Base-by-base conservation (phyloP, 2,113 vertebrate species). In the Irena cyanogastra region DNA sequence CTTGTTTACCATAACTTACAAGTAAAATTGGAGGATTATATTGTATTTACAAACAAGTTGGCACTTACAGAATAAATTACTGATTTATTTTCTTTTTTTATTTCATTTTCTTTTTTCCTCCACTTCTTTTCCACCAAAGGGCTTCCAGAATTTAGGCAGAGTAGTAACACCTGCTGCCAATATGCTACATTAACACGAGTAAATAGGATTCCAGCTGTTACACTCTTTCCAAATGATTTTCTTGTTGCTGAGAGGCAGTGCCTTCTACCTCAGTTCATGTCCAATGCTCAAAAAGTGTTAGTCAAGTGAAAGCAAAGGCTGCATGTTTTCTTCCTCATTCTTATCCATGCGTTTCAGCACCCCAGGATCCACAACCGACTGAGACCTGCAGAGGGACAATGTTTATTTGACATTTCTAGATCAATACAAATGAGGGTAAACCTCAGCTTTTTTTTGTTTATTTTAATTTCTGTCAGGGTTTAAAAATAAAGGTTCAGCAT, bases 291-390 rank as follows among this genome's bases (percentile, higher is more conserved):
- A 92, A 92, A 97, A 76, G 72, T 83, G 83, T 98, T 98, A 99
- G 98, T 99, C 99, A 97, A 99, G 98, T 56, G 99, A 99, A 90
- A 99, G 99, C 97, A 99, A 98, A 50, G 99, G 99, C 96, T 99
- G 99, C 98, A 99, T 98, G 98, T 99, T 99, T 97, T 99, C 99
- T 45, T 99, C 99, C 37, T 99, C 99, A 2, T 98, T 98, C 97
- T 99, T 99, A 95, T 98, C 99, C 97, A 99, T 98, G 94, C 98
- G 98, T 94, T 99, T 99, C 91, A 99, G 98, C 89, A 99, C 98
- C 35, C 98, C 99, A 6, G 99, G 99, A 94, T 99, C 99, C 97
- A 99, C 99, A 88, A 99, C 99, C 1, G 99, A 99, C 76, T 99
- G 99, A 89, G 99, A 99, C 97, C 99, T 99, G 97, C 26, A 96